phyloP scores from a whole-genome alignment of 92 coral and sea anemone species.

The Heteractis magnifica region DNA sequence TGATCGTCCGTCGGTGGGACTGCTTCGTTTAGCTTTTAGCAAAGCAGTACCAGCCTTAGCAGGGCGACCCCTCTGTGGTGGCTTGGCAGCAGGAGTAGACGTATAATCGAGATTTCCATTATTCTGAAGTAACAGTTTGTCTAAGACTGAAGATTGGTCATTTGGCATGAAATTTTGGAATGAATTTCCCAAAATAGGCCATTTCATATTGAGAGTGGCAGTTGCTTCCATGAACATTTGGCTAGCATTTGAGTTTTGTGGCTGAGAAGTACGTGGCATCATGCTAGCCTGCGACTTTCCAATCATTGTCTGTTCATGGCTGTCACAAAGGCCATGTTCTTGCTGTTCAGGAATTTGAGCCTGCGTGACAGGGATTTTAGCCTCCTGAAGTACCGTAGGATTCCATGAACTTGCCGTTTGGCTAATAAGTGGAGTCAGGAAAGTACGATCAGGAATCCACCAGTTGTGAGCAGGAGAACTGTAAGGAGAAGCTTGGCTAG shows the following conservation, averaged over 20 bases:
- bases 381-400: constrained; percentile 66
- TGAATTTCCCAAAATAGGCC: constrained; percentile 92
- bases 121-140: constrained; percentile 81
- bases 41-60: constrained; percentile 76
- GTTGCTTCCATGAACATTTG: constrained; percentile 96
- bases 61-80: constrained; percentile 84
- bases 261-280: constrained; percentile 74
- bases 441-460: constrained; percentile 98
- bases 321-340: constrained; percentile 67
- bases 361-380: constrained; percentile 70
- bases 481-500: constrained; percentile 83
- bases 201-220: constrained; percentile 97
- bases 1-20: constrained; percentile 88
- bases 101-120: constrained; percentile 69
- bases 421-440: constrained; percentile 91
- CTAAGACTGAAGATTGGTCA: constrained; percentile 78
- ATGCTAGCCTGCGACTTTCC: constrained; percentile 61
- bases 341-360: constrained; percentile 71
- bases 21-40: constrained; percentile 88
- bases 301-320: constrained; percentile 63
- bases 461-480: constrained; percentile 94
- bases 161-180: constrained; percentile 69
- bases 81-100: constrained; percentile 58
- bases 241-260: constrained; percentile 51
- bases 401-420: constrained; percentile 77